Conservation (phyloP, 2,888 invertebrate genomes). For the Amiota mariae region DNA sequence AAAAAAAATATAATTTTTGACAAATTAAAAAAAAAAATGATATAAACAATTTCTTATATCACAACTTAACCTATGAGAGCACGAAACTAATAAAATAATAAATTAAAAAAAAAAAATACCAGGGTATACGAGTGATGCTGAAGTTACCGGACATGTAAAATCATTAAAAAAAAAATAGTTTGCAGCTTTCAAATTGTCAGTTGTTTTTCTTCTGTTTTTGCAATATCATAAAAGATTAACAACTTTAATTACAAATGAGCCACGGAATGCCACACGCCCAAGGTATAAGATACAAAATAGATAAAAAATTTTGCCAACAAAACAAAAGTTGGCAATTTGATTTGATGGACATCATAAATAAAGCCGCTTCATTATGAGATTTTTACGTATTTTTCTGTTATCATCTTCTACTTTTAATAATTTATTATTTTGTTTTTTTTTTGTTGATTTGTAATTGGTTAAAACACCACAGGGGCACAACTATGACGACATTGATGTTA, state of each 20-base stretch:
- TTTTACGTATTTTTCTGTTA: not conserved
- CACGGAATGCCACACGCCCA: too few relatives aligned
- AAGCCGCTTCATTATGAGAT: not conserved
- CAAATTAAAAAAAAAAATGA: not conserved
- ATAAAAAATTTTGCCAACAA: not conserved
- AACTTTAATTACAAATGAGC: too few relatives aligned
- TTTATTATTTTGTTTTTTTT: too few relatives aligned
- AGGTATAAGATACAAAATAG: not conserved
- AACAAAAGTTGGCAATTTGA: not conserved
- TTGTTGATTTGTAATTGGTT: not conserved
- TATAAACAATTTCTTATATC: not conserved
- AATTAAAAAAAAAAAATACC: too few relatives aligned
- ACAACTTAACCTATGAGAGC: too few relatives aligned
- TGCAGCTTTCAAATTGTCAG: not conserved
- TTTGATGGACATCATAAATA: constrained; percentile 19
- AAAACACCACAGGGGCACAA: not conserved
- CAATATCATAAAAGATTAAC: not conserved
- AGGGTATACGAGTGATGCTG: too few relatives aligned
- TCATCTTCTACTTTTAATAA: not conserved
- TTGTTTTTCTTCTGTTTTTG: constrained; percentile 8
- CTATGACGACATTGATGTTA: not conserved
- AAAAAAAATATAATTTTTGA: too few relatives aligned
- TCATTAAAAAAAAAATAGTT: constrained; percentile 24
- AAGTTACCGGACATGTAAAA: not conserved
- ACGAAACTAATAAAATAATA: too few relatives aligned